phyloP scores from a whole-genome alignment of 2,797 vertebrate genomes.

The Arctocebus calabarensis region DNA sequence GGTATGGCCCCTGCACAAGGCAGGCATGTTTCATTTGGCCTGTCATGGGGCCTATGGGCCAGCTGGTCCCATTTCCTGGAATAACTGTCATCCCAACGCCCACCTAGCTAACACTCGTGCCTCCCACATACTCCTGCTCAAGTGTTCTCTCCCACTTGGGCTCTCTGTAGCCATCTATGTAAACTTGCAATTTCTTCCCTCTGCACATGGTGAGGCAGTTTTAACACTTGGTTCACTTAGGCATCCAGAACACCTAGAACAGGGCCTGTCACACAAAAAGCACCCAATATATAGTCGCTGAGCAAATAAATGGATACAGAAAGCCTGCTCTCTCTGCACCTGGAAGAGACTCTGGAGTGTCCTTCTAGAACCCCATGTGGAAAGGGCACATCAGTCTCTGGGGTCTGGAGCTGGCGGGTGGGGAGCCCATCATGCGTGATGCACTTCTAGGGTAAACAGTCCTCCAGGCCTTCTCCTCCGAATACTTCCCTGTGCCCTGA shows the following conservation, averaged over 20 bases:
- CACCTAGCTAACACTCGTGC: fast-evolving
- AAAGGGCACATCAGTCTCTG: fast-evolving
- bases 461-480: background rate
- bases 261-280: background rate
- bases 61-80: background rate
- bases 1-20: background rate
- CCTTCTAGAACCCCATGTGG: fast-evolving
- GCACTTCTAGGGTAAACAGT: fast-evolving
- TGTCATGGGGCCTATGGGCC: fast-evolving
- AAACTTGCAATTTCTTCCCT: background rate
- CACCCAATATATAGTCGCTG: fast-evolving
- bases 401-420: background rate
- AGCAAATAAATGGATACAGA: background rate
- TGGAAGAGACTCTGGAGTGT: fast-evolving
- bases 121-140: background rate
- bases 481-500: too few species aligned
- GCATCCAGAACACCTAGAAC: background rate
- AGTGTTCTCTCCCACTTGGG: fast-evolving
- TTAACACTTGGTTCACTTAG: background rate
- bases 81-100: background rate
- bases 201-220: too few species aligned
- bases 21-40: background rate
- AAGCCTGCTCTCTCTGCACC: fast-evolving
- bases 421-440: fast-evolving
- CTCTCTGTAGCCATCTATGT: background rate